A percentile compares a stretch with the other conserved stretches of the same genome.
phyloP scores from a whole-genome alignment of 2,888 invertebrate species.

The Corbicula japonica region DNA sequence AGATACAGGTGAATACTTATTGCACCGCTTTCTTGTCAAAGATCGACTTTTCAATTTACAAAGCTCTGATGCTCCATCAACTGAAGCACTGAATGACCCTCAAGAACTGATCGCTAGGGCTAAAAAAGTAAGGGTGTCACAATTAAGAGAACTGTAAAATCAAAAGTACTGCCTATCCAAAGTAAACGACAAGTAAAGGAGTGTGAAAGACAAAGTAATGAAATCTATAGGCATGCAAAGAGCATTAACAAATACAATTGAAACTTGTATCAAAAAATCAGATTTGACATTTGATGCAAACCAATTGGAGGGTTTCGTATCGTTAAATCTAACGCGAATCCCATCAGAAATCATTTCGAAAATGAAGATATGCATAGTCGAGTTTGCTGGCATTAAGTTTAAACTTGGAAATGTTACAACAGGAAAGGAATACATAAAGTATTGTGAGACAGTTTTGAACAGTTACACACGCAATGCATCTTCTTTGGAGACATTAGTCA shows the following conservation, averaged over 20 bases:
- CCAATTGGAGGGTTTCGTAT: no score
- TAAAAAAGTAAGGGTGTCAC: conserved; percentile 1
- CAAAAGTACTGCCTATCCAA: background rate
- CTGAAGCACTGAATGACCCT: background rate
- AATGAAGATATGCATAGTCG: no score
- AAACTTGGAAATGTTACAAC: background rate
- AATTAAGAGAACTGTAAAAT: background rate
- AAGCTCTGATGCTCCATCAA: background rate
- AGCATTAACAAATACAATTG: conserved; percentile 3
- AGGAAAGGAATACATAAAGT: background rate
- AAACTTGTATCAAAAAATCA: background rate
- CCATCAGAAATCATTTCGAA: no score
- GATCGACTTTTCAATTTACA: conserved; percentile 9
- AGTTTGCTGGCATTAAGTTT: conserved; percentile 18
- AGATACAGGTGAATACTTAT: conserved; percentile 11
- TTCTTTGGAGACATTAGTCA: background rate
- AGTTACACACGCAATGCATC: background rate
- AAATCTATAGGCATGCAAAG: conserved; percentile 3
- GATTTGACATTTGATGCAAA: background rate
- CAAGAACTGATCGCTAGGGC: conserved; percentile 1
- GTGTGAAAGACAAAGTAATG: background rate
- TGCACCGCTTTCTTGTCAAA: conserved; percentile 6
- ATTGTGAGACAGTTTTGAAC: background rate
- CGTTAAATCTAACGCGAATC: no score
- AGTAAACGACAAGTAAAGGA: background rate